Evolutionary conservation across 2,888 invertebrate species (phyloP), one percentile per base, ranked within the genome.

Genomic region (Hypena proboscidalis): DNA sequence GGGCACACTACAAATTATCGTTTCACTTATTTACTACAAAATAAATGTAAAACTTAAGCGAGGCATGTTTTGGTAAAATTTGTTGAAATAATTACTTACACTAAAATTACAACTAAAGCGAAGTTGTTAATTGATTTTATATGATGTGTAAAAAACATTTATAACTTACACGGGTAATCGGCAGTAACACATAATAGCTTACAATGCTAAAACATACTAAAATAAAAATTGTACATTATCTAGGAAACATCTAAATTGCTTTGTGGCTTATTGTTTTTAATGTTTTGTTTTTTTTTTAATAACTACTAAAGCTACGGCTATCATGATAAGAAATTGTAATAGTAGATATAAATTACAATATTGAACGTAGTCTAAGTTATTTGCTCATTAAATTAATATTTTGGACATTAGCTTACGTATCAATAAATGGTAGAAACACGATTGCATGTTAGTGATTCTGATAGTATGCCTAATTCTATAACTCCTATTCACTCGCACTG

Each of bases 31-130:
- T 79, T 85, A 86, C 78, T 83, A 79, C 71, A 81, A 77, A 71
- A 66, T 58, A 57, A 81, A 84, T 64, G 65, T 82, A 79, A 81
- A 89, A 84, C 81, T 77, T 86, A 88, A 85, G 90, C 90, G 90
- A 90, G 90, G 90, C 90, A 87, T 83, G 76, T 85, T 90, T 90
- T 90, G 90, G 90, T 90, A 90, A 87, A 83, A 81, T 77, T 83
- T 82, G 73, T 79, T 81, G 83, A 83, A 83, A 81, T 80, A 73
- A 80, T 82, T 80, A 83, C 50, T 82, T 80, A 83, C 50, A 73
- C 72, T 80, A 69, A 71, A 64, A 64, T 71, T 71, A 79, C 33
- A 52, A 71, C 67, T 60, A 76, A 75, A 71, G 74, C 57, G 60
- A 65, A 67, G 43, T 49, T 52, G 52, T 55, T 47, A 42, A 43